Percentiles rank a stretch among this genome's conserved stretches.
Conservation (phyloP, 2,113 vertebrate genomes). For the Elephas maximus region DNA sequence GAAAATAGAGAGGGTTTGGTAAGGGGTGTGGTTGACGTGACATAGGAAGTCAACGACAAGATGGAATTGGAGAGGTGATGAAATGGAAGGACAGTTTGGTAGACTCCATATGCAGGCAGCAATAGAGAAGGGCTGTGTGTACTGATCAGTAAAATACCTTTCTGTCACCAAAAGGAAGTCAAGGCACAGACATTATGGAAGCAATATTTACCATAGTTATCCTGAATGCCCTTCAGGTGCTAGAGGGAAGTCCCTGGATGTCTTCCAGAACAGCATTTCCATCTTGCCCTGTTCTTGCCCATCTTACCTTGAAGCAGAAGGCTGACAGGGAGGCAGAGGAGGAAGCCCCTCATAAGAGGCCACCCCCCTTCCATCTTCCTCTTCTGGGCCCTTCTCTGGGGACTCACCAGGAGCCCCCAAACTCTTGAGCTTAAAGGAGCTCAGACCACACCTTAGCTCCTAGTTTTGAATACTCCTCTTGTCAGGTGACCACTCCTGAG, state of each 20-base stretch:
- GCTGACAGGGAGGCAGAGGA: slow-evolving; percentile 27
- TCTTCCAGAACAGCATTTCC: not conserved
- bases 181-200: not conserved
- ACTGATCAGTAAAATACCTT: not conserved
- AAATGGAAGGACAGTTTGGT: not conserved
- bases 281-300: not conserved
- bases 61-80: not conserved
- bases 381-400: not conserved
- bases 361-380: slow-evolving; percentile 25
- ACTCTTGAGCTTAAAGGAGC: slow-evolving; percentile 49
- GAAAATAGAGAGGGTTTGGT: not conserved
- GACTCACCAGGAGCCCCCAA: slow-evolving; percentile 24
- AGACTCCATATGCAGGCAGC: not conserved
- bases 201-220: not conserved
- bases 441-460: slow-evolving; percentile 23
- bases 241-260: not conserved
- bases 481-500: slow-evolving; percentile 8
- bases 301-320: slow-evolving; percentile 68
- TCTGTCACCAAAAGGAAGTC: not conserved
- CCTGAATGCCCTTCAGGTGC: not conserved
- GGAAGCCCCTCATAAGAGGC: fast-evolving
- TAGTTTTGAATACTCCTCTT: slow-evolving; percentile 61
- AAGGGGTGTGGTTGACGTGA: not conserved
- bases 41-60: not conserved
- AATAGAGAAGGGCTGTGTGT: not conserved